Evolutionary conservation across 2,888 invertebrate species (phyloP), one percentile per base, ranked within the genome.

Genomic region (Synergus laeviventris): DNA sequence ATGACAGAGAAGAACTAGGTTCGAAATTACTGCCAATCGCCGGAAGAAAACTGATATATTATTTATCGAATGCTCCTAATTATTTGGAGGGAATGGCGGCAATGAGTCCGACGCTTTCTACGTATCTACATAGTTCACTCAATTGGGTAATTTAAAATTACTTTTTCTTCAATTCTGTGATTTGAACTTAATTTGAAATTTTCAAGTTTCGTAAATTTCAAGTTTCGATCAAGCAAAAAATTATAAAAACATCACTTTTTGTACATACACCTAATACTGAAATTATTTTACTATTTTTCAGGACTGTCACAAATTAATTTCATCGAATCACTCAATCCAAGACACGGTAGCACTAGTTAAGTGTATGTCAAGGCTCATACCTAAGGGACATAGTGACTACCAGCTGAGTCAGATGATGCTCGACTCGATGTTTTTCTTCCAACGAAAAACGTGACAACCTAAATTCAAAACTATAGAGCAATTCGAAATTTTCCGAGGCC

Each of bases 1-100:
- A 93, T 76, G 95, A 96, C 79, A 93, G 94, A n/a, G 94, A 94
- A 84, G 91, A 93, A 61, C 90, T 98, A 77, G 94, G 96, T 12
- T 92, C 93, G 1, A 93, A 95, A 81, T 91, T 98, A 78, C 91
- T 98, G 38, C 94, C 95, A 38, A 94, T 98, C 75, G 96, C 95
- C n/a, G 97, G 96, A 8, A 95, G 96, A 88, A 93, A 98, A 81
- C 91, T 98, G 79, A 94, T 94, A 89, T 93, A 94, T 64, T 94
- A 93, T 82, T 92, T 94, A 84, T 93, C 92, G 84, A 93, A 91
- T 84, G 78, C 74, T 78, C 93, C 90, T 81, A 91, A 92, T 87
- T 92, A 93, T 84, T 94, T 93, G 83, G 94, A 92, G 89, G 95
- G 94, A 92, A 93, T 97, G 62, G 94, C 96, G 1, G 94, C 95